Evolutionary conservation across 2,797 vertebrate genomes (phyloP), one percentile per base, ranked within the genome.

Genomic region (Clamator glandarius): DNA sequence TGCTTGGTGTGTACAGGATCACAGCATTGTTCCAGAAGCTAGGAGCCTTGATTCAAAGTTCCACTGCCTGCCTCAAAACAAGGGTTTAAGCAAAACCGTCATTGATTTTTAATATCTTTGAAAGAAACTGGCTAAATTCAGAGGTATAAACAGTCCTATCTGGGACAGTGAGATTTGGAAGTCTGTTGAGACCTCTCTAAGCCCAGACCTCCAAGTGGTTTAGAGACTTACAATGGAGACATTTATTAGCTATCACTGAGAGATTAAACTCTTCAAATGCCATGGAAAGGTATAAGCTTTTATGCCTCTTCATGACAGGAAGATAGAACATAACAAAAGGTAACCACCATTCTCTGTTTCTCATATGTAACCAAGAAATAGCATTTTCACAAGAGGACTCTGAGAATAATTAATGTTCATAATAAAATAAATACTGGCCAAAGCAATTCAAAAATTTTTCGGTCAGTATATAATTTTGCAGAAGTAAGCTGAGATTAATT

Each of bases 11-110:
- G 6, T 33, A 7, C 1, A 28, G 15, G 26, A 54, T 19, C 12
- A 15, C 18, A 59, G 8, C 14, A 10, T 2, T 17, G n/a, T 15
- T 5, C n/a, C 82, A 58, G 29, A 50, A 72, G 31, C 31, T 84
- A 50, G 21, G 44, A 57, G 35, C 9, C 12, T 0, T 0, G 3
- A 14, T 54, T 72, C 24, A 16, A 2, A 50, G 12, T 14, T 46
- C 46, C 12, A 41, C 20, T 76, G 25, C 12, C 44, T 70, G n/a
- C 28, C 18, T 79, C 61, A 83, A 69, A 68, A 6, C 10, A 26
- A 59, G 31, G 15, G 16, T 28, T 59, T 33, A 31, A 63, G 26
- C 13, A 82, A 66, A 84, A 15, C 3, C 29, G 26, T 31, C 0
- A 10, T 7, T 28, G 42, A 4, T 20, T 68, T 80, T 51, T 23